These are phyloP conservation scores for Trichopria drosophilae DNA, from an alignment of 2,888 invertebrate species.

Conservation along the genomic window DNA sequence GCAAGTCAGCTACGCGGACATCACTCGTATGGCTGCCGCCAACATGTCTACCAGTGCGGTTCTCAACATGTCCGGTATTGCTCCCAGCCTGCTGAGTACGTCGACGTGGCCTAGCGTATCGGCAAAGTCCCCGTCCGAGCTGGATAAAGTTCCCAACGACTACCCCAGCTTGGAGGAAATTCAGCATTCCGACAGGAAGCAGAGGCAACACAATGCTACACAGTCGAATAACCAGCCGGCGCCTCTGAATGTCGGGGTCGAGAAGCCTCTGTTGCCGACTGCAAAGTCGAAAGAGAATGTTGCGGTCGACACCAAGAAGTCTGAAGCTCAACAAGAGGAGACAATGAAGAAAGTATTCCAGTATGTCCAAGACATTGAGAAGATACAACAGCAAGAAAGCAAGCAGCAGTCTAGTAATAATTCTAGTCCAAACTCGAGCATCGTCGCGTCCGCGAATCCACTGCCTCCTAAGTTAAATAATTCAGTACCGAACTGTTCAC, in stretches of 20 bases:
- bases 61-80: slow-evolving; percentile 48
- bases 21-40: slow-evolving; percentile 66
- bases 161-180: slow-evolving; percentile 56
- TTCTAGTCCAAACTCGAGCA: slow-evolving; percentile 41
- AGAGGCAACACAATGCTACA: slow-evolving; percentile 49
- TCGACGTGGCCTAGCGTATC: slow-evolving; percentile 51
- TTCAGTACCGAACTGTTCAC: slow-evolving; percentile 32
- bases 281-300: slow-evolving; percentile 46
- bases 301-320: slow-evolving; percentile 45
- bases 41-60: slow-evolving; percentile 50
- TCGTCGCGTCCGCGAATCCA: slow-evolving; percentile 35
- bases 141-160: slow-evolving; percentile 50
- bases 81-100: slow-evolving; percentile 46
- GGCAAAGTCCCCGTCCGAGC: slow-evolving; percentile 42
- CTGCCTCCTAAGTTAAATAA: slow-evolving; percentile 39
- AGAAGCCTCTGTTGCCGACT: slow-evolving; percentile 50
- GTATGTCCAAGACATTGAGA: slow-evolving; percentile 61
- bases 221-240: slow-evolving; percentile 46
- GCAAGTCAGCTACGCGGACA: slow-evolving; percentile 79
- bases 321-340: slow-evolving; percentile 50
- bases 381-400: slow-evolving; percentile 58
- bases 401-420: slow-evolving; percentile 43
- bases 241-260: slow-evolving; percentile 47
- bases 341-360: slow-evolving; percentile 54
- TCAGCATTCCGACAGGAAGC: slow-evolving; percentile 50